Base-by-base conservation (phyloP, 2,888 invertebrate genomes). In the Sesia apiformis region DNA sequence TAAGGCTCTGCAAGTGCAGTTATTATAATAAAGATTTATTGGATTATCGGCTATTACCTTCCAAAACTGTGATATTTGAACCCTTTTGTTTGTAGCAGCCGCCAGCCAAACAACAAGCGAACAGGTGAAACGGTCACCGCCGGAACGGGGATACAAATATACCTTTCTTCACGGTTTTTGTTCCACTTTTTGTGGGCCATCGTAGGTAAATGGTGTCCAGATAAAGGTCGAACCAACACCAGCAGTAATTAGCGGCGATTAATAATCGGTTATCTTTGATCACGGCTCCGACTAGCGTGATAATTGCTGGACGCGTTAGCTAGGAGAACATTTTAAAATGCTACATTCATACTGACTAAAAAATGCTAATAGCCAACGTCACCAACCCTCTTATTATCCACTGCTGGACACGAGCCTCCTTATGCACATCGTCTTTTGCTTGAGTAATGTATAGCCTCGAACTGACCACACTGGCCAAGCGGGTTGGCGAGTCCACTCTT, bases 161-260 rank as follows among this genome's bases (percentile, higher is more conserved):
- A 73, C 76, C 83, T 86, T 85, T 83, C 86, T 84, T 83, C 80
- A 84, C 80, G 79, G 78, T 86, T 88, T 88, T 88, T 88, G 73
- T 84, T 62, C 54, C 60, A 62, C 56, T 86, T 87, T 86, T 86
- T 84, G 75, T 76, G 60, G 63, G 60, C 61, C 58, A 59, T 63
- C 70, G 70, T 75, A 81, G 74, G 74, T 78, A 81, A 87, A 84
- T 82, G 82, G 84, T 87, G 89, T 87, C 79, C 84, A 81, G 84
- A 87, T 86, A 85, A 76, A 84, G 84, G 85, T 84, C 82, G 83
- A 78, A 78, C 85, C 83, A 89, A 89, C 88, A 89, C 89, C 88
- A 84, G 87, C 89, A 89, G 87, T 89, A 88, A 89, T 88, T 89
- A 89, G 86, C 68, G 79, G 76, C 85, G 79, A 88, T 89, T 89